Conservation (phyloP, 2,113 vertebrate genomes). For the Ifrita kowaldi region DNA sequence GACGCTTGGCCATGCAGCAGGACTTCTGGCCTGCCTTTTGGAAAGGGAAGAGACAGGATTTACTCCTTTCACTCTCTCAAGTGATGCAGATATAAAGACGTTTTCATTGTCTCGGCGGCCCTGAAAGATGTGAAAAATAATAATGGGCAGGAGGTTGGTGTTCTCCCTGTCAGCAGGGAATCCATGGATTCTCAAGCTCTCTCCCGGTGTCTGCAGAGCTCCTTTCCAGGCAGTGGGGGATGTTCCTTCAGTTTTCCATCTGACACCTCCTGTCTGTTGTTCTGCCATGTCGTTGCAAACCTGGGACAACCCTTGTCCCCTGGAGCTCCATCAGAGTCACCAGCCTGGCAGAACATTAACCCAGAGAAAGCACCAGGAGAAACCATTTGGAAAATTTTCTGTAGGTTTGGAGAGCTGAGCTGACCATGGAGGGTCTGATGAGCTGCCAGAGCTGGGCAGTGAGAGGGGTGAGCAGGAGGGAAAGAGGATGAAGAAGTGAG, state of each 20-base stretch:
- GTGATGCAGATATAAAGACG: not conserved
- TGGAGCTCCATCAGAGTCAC: not conserved
- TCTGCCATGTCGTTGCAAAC: not conserved
- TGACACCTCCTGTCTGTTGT: not conserved
- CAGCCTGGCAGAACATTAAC: not conserved
- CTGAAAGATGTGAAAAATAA: not conserved
- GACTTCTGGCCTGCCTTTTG: not conserved
- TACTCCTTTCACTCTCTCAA: not conserved
- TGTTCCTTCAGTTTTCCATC: not conserved
- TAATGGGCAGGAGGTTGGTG: not conserved
- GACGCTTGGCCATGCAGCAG: not conserved
- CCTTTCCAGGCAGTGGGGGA: not conserved
- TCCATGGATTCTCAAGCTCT: not conserved
- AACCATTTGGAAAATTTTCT: not conserved
- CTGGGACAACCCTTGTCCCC: not conserved
- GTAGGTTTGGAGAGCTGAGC: not conserved
- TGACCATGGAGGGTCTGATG: accelerated
- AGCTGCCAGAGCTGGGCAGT: not conserved
- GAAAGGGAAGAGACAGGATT: not conserved
- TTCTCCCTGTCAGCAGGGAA: not conserved
- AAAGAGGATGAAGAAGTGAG: not conserved
- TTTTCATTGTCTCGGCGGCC: not conserved
- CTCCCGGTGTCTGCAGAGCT: not conserved
- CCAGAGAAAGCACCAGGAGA: not conserved
- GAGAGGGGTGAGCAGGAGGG: not conserved